Evolutionary conservation across 35 echinoderm and acorn worm species (phyloP).

Genomic region (Heliocidaris erythrogramma): DNA sequence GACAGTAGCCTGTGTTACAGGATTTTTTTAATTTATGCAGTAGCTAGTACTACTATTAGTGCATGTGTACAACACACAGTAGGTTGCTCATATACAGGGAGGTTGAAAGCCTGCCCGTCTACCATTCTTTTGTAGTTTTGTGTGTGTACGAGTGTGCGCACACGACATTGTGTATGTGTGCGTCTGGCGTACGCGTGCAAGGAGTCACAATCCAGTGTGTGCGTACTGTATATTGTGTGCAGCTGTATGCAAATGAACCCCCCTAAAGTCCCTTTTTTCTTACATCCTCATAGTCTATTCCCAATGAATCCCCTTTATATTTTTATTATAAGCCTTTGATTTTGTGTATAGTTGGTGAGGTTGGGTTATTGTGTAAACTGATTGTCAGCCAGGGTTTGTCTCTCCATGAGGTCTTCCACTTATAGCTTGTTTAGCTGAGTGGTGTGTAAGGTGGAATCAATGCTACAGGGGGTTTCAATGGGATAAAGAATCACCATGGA

Average conservation of each 20-base stretch:
- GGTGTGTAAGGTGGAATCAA: background rate
- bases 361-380: background rate
- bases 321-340: background rate
- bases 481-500: constrained; percentile 16
- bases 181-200: constrained; percentile 20
- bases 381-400: background rate
- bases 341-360: background rate
- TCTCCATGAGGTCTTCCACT: background rate
- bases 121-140: constrained; percentile 9
- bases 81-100: constrained; percentile 17
- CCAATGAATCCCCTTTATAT: constrained; percentile 5
- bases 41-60: constrained; percentile 41
- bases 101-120: constrained; percentile 15
- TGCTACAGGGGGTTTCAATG: background rate
- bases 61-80: constrained; percentile 30
- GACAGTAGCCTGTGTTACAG: constrained; percentile 32
- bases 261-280: background rate
- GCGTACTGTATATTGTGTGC: constrained; percentile 1
- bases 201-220: constrained; percentile 6
- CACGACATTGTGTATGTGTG: constrained; percentile 37
- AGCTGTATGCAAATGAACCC: constrained; percentile 52
- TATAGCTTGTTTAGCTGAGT: background rate
- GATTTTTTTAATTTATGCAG: constrained; percentile 42
- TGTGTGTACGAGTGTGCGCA: constrained; percentile 40
- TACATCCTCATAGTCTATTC: background rate